Evolutionary conservation across 2,797 vertebrate genomes (phyloP).

Genomic region (Chloroceryle amazona): DNA sequence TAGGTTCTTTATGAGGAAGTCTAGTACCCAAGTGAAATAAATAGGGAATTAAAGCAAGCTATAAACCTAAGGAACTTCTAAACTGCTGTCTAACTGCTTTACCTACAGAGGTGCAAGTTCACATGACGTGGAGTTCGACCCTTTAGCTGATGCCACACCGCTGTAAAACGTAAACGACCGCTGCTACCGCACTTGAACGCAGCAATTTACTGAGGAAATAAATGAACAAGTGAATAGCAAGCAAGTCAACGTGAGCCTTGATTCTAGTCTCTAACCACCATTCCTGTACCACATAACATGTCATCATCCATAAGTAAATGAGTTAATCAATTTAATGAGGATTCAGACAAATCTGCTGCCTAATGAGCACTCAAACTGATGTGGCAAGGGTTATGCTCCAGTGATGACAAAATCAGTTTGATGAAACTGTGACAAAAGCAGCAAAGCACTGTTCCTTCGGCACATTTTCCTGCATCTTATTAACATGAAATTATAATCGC

Average conservation of each 20-base stretch:
- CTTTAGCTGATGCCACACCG: not conserved
- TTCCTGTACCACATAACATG: conserved; percentile 80
- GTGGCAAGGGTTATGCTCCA: conserved; percentile 86
- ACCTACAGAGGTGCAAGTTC: not conserved
- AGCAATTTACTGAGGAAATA: not conserved
- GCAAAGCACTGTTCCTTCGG: conserved; percentile 37
- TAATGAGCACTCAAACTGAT: conserved; percentile 87
- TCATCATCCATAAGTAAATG: conserved; percentile 89
- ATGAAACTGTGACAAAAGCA: conserved; percentile 79
- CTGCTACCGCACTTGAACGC: fast-evolving
- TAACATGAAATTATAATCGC: conserved; percentile 80
- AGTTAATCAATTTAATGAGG: conserved; percentile 94
- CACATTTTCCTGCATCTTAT: conserved; percentile 85
- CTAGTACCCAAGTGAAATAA: not conserved
- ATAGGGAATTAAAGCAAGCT: not conserved
- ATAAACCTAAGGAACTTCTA: not conserved
- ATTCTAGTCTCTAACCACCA: conserved; percentile 54
- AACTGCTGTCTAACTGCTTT: not conserved
- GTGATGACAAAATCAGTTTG: conserved; percentile 84
- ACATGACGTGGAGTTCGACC: not conserved
- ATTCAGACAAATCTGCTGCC: conserved; percentile 83
- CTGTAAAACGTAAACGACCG: not conserved
- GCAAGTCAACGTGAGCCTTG: conserved; percentile 17
- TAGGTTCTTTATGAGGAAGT: not conserved
- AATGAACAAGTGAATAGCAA: conserved; percentile 43